These are phyloP conservation scores for Calliopum simillimum DNA, from an alignment of 2,888 invertebrate genomes.

Conservation along the genomic window DNA sequence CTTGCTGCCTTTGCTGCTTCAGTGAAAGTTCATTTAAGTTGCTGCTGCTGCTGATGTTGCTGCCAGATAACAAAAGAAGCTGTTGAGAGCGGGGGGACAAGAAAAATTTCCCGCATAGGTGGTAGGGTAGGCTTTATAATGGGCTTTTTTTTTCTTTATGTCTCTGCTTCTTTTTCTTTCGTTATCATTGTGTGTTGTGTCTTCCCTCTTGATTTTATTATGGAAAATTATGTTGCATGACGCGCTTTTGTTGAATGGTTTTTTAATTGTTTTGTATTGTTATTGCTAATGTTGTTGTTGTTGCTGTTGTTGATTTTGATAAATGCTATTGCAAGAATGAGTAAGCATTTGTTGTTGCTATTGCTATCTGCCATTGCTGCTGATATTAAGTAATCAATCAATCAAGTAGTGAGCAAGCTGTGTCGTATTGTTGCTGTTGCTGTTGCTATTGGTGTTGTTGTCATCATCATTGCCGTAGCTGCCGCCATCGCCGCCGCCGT, in stretches of 20 bases:
- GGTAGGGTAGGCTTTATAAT: too few species aligned
- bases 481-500: neutral
- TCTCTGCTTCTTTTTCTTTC: neutral
- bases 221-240: too few species aligned
- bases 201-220: neutral
- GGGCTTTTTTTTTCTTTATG: too few species aligned
- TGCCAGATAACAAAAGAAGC: too few species aligned
- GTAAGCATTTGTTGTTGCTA: neutral
- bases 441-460: constrained; percentile 29
- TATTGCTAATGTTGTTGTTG: neutral
- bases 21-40: too few species aligned
- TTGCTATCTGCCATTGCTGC: neutral
- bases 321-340: neutral
- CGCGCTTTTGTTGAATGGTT: neutral
- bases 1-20: too few species aligned
- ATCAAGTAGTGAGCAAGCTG: constrained; percentile 22
- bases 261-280: constrained; percentile 1
- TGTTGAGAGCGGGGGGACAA: too few species aligned
- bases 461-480: constrained; percentile 1
- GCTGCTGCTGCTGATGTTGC: too few species aligned
- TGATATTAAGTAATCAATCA: neutral
- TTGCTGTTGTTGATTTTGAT: neutral
- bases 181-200: neutral
- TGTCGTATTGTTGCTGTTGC: constrained; percentile 19
- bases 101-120: too few species aligned